Base-by-base conservation (phyloP, 2,797 vertebrate species). In the Halcyon chelicuti region DNA sequence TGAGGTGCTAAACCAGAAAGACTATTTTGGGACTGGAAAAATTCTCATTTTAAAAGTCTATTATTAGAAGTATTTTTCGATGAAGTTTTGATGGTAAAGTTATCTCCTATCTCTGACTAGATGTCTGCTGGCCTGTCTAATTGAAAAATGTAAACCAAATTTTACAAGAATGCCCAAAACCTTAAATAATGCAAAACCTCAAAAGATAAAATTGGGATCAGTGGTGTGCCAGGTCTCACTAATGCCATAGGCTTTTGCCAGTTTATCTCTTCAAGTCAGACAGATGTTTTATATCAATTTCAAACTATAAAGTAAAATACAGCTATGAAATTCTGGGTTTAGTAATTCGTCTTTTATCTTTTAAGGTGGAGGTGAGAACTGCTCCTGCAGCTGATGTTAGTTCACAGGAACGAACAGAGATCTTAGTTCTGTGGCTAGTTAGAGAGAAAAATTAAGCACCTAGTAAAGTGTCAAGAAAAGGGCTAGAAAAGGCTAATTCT, bases 21-120 rank as follows among this genome's bases (percentile, higher is more conserved):
- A 77, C 90, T 96, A 96, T 97, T 96, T 93, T 95, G 86, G 86
- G 95, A 95, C 63, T 96, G 94, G 94, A 96, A 97, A 96, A 94
- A 74, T 28, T 74, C 83, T 95, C 77, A 87, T 96, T 95, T 97
- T 61, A 87, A 79, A 72, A 58, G 78, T 72, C 90, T 96, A 89
- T 95, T 95, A 84, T 95, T 95, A 89, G 92, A 92, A 93, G 44
- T 74, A 90, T 87, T 95, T 96, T 96, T 92, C 83, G 68, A 89
- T 74, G 80, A 88, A 74, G 61, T 94, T 96, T 92, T 29, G 6
- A 80, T 74, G 57, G 83, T 62, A 77, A 94, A 92, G 86, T 91
- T 96, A 89, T 91, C 80, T 95, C 35, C 46, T 39, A n/a, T 87
- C 71, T 92, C 67, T 88, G 71, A 93, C 57, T 95, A 86, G 47